Percentiles rank a stretch among this genome's conserved stretches.
Conservation (phyloP, 35 echinoderm and acorn worm species). For the Heliocidaris tuberculata region DNA sequence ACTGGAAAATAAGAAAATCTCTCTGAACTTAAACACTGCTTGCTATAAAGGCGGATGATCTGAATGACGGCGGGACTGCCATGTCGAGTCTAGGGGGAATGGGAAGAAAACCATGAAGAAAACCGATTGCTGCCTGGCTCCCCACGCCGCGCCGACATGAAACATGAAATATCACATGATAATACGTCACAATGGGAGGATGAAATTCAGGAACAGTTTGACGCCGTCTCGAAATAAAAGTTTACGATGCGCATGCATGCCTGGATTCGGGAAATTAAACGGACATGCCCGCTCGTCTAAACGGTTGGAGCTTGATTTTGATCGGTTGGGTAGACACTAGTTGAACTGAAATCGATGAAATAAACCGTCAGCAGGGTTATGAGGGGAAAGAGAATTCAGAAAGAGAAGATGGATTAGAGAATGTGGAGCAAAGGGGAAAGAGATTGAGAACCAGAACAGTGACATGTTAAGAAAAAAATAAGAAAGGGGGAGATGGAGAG, state of each 20-base stretch:
- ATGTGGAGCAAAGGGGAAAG: not conserved
- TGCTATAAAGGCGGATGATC: not conserved
- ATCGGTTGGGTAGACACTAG: not conserved
- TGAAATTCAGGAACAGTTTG: not conserved
- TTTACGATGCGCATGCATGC: not conserved
- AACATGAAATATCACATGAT: constrained; percentile 18
- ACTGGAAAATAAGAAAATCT: too few species aligned
- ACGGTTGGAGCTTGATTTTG: not conserved
- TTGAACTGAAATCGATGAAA: not conserved
- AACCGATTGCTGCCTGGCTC: not conserved
- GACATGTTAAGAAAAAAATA: too few species aligned
- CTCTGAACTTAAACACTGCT: not conserved
- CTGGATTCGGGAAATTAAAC: not conserved
- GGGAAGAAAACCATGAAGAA: not conserved
- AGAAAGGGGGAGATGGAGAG: not conserved
- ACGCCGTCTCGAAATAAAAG: not conserved
- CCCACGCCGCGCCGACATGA: not conserved
- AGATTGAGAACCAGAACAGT: not conserved
- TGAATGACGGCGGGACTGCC: not conserved
- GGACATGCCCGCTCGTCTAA: not conserved
- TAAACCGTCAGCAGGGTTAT: not conserved
- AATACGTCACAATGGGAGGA: not conserved
- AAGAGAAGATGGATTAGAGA: not conserved
- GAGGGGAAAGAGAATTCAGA: not conserved
- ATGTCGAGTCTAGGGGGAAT: not conserved